Base-by-base conservation (phyloP, 2,113 vertebrate genomes). In the Mustela nigripes region DNA sequence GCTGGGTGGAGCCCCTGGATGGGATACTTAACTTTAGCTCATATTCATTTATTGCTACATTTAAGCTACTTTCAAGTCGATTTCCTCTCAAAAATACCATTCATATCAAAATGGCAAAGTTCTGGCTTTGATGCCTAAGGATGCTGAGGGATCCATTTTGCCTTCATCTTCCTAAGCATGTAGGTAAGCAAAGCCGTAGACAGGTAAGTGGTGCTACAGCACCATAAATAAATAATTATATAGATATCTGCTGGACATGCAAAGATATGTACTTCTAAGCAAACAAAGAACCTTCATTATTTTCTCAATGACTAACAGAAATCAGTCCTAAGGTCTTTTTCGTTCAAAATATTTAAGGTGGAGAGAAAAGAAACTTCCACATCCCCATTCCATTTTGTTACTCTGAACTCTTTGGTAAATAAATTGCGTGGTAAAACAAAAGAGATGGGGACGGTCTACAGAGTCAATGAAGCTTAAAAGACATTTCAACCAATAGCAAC, bases 1-100 rank as follows among this genome's bases (percentile, higher is more conserved):
- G 53, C 76, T 60, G 28, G 4, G 2, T 11, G 76, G 82, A 31
- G 71, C n/a, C 12, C 0, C 16, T 0, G 71, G 89, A 97, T 65
- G 80, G 94, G 76, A 71, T 50, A 48, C 80, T 97, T 92, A 89
- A 87, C 92, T 97, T 84, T 14, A 6, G 92, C 94, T 95, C 96
- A 65, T 82, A 94, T 33, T 97, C 97, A 95, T 95, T 98, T 96
- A 84, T 92, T 94, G 96, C 92, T 91, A 92, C 94, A 95, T 97
- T 96, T 96, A 90, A 89, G 28, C 84, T 81, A 69, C 96, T 97
- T 95, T 97, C 90, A 89, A 88, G 91, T 89, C 24, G 5, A 84
- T 81, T 96, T 88, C 88, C 87, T n/a, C 91, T 97, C 84, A 78
- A 78, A 97, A 97, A 67, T 92, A 65, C 90, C 33, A 80, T 88